Conservation (phyloP, 2,888 invertebrate species). For the Hemaris fuciformis region DNA sequence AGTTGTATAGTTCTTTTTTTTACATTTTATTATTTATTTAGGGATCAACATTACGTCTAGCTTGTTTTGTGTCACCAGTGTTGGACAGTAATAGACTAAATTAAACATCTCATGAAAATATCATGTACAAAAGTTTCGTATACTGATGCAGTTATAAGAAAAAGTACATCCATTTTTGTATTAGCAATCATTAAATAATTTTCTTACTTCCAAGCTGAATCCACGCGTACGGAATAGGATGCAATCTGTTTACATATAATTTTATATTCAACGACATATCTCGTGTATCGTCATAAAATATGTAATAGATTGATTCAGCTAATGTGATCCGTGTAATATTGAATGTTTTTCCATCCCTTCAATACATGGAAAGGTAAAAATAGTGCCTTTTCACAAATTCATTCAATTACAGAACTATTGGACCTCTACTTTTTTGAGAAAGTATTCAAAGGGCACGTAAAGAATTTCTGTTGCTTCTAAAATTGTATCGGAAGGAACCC, state of each 20-base stretch:
- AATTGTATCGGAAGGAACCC: neutral
- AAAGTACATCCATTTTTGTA: no score
- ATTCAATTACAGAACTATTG: neutral
- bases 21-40: no score
- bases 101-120: no score
- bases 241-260: neutral
- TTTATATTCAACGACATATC: neutral
- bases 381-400: neutral
- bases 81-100: no score
- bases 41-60: no score
- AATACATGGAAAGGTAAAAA: neutral
- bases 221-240: neutral
- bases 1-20: no score
- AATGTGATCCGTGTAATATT: neutral
- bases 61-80: no score
- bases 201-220: neutral
- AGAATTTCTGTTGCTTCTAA: neutral
- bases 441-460: neutral
- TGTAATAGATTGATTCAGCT: neutral
- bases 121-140: no score
- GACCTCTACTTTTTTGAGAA: neutral
- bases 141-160: no score
- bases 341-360: neutral
- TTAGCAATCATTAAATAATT: neutral
- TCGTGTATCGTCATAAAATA: neutral